Evolutionary conservation across 2,797 vertebrate species (phyloP).

Genomic region (Manis javanica): DNA sequence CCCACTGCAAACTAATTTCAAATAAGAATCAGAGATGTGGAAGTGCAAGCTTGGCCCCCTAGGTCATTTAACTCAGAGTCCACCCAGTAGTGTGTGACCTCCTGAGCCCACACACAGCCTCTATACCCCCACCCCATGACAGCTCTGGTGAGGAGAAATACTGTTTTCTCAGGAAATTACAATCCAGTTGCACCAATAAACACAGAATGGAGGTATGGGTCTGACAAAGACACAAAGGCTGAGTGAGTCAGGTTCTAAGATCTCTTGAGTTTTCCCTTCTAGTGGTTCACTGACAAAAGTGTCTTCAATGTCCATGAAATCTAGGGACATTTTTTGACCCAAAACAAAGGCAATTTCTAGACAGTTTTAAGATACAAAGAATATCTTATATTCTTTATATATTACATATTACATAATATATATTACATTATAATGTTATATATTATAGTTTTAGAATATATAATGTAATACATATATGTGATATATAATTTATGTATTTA

Average conservation of each 20-base stretch:
- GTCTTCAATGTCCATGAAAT: not conserved
- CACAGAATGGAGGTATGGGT: not conserved
- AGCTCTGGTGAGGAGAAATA: not conserved
- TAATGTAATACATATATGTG: too few species aligned
- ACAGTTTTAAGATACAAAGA: not conserved
- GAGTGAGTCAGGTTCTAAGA: too few species aligned
- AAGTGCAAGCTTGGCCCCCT: not conserved
- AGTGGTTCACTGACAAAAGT: not conserved
- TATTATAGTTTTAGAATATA: too few species aligned
- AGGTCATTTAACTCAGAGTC: not conserved
- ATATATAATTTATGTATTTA: too few species aligned
- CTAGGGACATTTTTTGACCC: not conserved
- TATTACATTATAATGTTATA: too few species aligned
- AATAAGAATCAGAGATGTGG: not conserved
- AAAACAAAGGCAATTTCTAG: constrained; percentile 21
- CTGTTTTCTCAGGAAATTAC: not conserved
- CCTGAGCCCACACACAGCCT: not conserved
- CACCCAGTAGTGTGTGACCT: not conserved
- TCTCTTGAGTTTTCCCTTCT: not conserved
- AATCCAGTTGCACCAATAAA: not conserved
- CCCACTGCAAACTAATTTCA: not conserved
- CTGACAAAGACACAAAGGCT: not conserved
- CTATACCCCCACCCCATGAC: not conserved
- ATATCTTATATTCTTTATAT: too few species aligned
- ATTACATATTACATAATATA: too few species aligned